These are phyloP conservation scores for Drosophila ogumai DNA, from an alignment of 1,140 invertebrate genomes.

Conservation along the genomic window DNA sequence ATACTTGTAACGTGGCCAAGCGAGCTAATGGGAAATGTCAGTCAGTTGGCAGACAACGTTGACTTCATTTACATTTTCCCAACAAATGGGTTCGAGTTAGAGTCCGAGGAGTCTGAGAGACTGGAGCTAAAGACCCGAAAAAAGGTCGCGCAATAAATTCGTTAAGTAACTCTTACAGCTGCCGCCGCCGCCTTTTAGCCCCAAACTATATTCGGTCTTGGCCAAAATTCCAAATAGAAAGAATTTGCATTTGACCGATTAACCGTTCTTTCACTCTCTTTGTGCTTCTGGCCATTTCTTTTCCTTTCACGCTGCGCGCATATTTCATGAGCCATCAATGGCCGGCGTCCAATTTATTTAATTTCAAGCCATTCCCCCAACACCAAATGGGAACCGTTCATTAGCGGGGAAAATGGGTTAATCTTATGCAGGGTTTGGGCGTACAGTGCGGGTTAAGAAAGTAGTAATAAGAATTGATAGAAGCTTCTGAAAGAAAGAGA, in stretches of 20 bases:
- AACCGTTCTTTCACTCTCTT: constrained; percentile 41
- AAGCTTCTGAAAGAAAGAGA: not conserved
- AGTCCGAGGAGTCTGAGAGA: not conserved
- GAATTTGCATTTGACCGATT: constrained; percentile 50
- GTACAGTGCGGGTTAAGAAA: not conserved
- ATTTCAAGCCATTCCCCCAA: constrained; percentile 24
- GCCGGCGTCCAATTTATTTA: constrained; percentile 15
- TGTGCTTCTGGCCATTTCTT: constrained; percentile 38
- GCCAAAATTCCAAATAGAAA: constrained; percentile 24
- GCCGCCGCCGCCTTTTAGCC: not conserved
- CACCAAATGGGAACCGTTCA: constrained; percentile 61
- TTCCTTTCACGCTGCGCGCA: constrained; percentile 44
- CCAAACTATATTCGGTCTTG: constrained; percentile 19
- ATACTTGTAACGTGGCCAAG: constrained; percentile 69
- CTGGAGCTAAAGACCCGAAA: constrained; percentile 43
- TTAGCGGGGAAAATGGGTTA: constrained; percentile 72
- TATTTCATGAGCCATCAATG: constrained; percentile 53
- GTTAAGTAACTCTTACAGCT: constrained; percentile 28
- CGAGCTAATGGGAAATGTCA: constrained; percentile 78
- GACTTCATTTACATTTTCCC: constrained; percentile 68
- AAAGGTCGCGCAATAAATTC: constrained; percentile 66
- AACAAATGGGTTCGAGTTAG: constrained; percentile 62
- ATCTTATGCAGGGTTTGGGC: constrained; percentile 43
- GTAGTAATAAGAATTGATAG: not conserved
- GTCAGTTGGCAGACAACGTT: constrained; percentile 66